Evolutionary conservation across 2,888 invertebrate species (phyloP), one percentile per base, ranked within the genome.

Genomic region (Oscheius myriophilus): DNA sequence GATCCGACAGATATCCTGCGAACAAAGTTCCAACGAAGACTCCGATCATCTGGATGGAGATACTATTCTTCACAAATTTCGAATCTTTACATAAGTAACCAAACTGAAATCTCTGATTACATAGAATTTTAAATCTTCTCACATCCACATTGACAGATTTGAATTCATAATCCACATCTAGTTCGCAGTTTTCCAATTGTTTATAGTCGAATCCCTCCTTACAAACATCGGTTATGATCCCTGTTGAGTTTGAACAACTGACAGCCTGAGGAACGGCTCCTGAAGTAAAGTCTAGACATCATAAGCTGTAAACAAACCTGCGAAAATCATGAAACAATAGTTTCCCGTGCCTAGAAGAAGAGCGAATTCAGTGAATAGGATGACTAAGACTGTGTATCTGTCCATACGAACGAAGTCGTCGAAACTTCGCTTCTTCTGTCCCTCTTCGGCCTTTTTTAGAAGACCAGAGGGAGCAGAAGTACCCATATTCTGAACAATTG

Each of bases 11-110:
- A 0, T 67, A 69, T 53, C 77, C 77, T n/a, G 67, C 63, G 1
- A 73, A 43, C 0, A 77, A 57, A 0, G 77, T 75, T 33, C 77
- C 77, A 18, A 77, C 23, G 25, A 77, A 42, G 42, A 77, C 77
- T 16, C 83, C 84, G 23, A 80, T 62, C 85, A 85, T 85, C 71
- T 84, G 84, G 25, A 81, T 57, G 4, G 83, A 82, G 51, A 84
- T 81, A 51, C 75, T 76, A 14, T 72, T 68, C 67, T 84, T 84
- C 18, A 84, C 83, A 65, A 67, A 63, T 11, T 72, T 69, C 0
- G 75, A 74, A 16, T 75, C 71, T 18, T 68, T 66, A 58, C 83
- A 84, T 45, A 78, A 68, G 58, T 79, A 75, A n/a, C 67, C 69
- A 46, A 74, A 83, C 73, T 81, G 59, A 54, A 75, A 65, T 58